These are phyloP conservation scores for Cataglyphis hispanica DNA, from an alignment of 1,140 invertebrate genomes.

Conservation along the genomic window DNA sequence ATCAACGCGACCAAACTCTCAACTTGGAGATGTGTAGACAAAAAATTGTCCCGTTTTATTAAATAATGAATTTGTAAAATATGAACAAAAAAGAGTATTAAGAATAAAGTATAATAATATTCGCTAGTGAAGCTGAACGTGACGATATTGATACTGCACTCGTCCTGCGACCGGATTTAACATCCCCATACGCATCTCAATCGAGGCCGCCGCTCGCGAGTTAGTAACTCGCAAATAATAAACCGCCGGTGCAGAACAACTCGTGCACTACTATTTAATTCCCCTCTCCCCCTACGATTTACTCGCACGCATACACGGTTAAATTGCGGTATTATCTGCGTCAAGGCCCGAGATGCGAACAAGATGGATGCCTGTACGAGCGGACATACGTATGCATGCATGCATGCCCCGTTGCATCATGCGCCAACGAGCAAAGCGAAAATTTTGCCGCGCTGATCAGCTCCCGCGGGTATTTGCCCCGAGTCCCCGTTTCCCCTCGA, in stretches of 20 bases:
- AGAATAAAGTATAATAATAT: not conserved
- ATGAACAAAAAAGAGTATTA: not conserved
- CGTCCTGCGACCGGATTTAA: conserved; percentile 3
- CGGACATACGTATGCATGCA: not conserved
- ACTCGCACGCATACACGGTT: conserved; percentile 39
- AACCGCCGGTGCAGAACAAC: conserved; percentile 34
- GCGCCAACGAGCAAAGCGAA: conserved; percentile 62
- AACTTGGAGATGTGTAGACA: not conserved
- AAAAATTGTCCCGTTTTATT: not conserved
- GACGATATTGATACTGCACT: not conserved
- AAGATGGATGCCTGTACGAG: conserved; percentile 9
- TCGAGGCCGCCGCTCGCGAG: conserved; percentile 29
- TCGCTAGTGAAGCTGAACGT: not conserved
- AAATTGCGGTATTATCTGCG: conserved; percentile 74
- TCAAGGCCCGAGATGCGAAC: conserved; percentile 49
- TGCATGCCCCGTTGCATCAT: conserved; percentile 43
- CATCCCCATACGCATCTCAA: conserved; percentile 36
- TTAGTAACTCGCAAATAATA: conserved; percentile 33
- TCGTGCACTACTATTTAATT: conserved; percentile 4
- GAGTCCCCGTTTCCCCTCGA: not conserved
- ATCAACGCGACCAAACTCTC: not conserved
- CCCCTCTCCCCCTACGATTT: not conserved
- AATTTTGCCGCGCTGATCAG: conserved; percentile 53
- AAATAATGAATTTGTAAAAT: not conserved
- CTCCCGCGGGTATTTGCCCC: conserved; percentile 34